These are phyloP conservation scores for Anseranas semipalmata DNA, from an alignment of 2,113 vertebrate genomes.

Conservation along the genomic window DNA sequence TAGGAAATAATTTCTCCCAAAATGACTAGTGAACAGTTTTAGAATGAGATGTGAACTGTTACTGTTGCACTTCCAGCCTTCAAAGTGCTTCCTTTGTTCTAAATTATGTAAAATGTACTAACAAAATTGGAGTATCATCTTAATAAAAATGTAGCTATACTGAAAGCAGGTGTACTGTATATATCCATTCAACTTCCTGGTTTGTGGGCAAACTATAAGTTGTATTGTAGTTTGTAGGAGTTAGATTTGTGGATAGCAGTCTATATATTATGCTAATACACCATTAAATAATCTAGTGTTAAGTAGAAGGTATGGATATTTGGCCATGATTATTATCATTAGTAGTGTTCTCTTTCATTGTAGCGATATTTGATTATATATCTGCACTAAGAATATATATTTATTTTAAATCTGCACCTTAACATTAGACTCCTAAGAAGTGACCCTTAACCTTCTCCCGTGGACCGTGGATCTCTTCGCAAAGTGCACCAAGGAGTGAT, in stretches of 20 bases:
- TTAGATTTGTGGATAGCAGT: not conserved
- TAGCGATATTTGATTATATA: not conserved
- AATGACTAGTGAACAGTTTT: not conserved
- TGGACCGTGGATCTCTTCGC: not conserved
- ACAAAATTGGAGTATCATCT: not conserved
- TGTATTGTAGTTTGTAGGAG: not conserved
- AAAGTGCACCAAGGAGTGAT: not conserved
- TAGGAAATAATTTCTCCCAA: not conserved
- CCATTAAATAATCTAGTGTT: not conserved
- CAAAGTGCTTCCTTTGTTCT: not conserved
- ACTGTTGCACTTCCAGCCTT: not conserved
- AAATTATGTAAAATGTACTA: not conserved
- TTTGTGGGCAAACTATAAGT: not conserved
- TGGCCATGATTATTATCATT: not conserved
- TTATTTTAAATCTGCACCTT: not conserved
- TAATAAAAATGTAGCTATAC: not conserved
- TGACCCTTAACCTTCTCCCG: not conserved
- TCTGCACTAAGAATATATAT: not conserved
- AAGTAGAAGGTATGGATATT: not conserved
- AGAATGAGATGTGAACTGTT: not conserved
- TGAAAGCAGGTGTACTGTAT: not conserved
- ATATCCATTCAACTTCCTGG: not conserved
- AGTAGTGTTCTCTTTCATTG: not conserved
- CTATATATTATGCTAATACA: not conserved
- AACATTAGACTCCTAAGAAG: not conserved